Conservation (phyloP, 2,888 invertebrate genomes). For the Acanthoscelides obtectus region DNA sequence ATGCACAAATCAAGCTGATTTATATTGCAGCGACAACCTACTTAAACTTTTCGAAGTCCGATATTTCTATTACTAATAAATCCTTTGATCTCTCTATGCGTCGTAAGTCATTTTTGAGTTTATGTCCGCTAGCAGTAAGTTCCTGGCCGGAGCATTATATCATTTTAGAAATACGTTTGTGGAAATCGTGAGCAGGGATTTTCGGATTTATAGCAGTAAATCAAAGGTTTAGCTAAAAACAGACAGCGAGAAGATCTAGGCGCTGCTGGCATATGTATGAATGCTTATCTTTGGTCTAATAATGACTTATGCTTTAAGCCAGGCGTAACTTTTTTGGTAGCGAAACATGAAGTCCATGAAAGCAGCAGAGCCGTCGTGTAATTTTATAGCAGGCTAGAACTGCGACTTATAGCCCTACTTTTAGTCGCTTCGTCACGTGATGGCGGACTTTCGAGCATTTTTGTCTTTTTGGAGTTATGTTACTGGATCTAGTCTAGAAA, state of each 20-base stretch:
- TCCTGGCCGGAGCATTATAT: not conserved
- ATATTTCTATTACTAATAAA: constrained; percentile 16
- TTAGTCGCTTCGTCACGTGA: too few relatives aligned
- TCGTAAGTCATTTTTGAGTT: not conserved
- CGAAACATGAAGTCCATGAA: not conserved
- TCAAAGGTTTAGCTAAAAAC: not conserved
- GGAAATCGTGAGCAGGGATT: not conserved
- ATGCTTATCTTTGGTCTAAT: not conserved
- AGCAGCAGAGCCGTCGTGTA: too few relatives aligned
- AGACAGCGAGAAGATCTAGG: not conserved
- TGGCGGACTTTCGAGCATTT: too few relatives aligned
- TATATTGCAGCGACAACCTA: constrained; percentile 19
- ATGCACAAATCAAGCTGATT: constrained; percentile 22
- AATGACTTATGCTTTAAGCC: not conserved
- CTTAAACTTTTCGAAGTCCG: constrained; percentile 16
- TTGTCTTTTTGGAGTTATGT: too few relatives aligned
- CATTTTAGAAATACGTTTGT: not conserved
- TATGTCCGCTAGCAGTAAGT: not conserved
- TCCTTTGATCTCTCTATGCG: constrained; percentile 12
- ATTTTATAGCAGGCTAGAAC: too few relatives aligned
- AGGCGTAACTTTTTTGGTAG: not conserved
- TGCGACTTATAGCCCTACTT: too few relatives aligned
- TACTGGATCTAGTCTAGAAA: too few relatives aligned
- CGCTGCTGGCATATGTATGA: not conserved
- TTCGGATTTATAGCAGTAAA: not conserved